A percentile compares a stretch with the other conserved stretches of the same genome.
phyloP scores from a whole-genome alignment of 1,140 invertebrate species.

The Contarinia nasturtii region DNA sequence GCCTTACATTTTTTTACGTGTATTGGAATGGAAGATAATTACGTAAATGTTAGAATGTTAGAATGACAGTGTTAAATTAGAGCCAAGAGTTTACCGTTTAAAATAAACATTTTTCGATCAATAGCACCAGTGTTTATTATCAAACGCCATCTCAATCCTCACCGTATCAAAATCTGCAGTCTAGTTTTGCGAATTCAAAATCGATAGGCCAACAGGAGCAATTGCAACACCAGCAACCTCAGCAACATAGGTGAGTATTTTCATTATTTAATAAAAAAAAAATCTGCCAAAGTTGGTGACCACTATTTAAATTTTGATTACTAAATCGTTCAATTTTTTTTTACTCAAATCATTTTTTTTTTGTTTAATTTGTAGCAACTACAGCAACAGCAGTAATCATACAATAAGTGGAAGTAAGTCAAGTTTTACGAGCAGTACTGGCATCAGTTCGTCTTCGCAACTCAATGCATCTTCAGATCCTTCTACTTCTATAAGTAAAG shows the following conservation, averaged over 20 bases:
- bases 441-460: conserved; percentile 27
- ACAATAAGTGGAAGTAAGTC: conserved; percentile 30
- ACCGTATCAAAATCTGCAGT: conserved; percentile 26
- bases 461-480: conserved; percentile 4
- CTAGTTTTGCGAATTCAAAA: too few relatives aligned
- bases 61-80: too few relatives aligned
- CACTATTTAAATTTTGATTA: conserved; percentile 19
- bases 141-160: conserved; percentile 37
- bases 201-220: conserved; percentile 23
- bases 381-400: conserved; percentile 17
- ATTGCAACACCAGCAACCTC: conserved; percentile 28
- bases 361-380: too few relatives aligned
- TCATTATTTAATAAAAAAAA: too few relatives aligned
- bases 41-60: too few relatives aligned
- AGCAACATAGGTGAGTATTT: conserved; percentile 33
- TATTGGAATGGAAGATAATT: too few relatives aligned
- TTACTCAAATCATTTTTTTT: conserved; percentile 18
- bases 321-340: too few relatives aligned
- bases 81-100: too few relatives aligned
- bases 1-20: too few relatives aligned
- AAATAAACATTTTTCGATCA: too few relatives aligned
- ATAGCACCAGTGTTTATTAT: conserved; percentile 32
- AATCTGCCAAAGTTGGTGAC: too few relatives aligned
- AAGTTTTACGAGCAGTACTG: conserved; percentile 28
- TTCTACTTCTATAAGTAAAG: too few relatives aligned